phyloP scores from a whole-genome alignment of 2,888 invertebrate species.

The Craniophora ligustri region DNA sequence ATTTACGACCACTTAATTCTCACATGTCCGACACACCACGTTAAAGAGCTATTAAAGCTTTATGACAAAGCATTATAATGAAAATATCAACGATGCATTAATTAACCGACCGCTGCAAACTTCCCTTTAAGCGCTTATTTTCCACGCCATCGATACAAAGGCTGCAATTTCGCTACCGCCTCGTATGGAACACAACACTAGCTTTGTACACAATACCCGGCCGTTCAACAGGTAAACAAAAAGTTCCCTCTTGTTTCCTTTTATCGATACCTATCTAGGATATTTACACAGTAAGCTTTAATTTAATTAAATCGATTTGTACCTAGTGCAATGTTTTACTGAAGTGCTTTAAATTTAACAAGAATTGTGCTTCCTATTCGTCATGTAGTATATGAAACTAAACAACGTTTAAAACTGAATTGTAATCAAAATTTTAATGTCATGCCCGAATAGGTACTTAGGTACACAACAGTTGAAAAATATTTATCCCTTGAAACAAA shows the following conservation, averaged over 20 bases:
- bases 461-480: conserved; percentile 5
- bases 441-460: conserved; percentile 4
- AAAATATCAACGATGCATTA: conserved; percentile 46
- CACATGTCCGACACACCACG: conserved; percentile 26
- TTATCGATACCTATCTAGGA: conserved; percentile 35
- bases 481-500: conserved; percentile 21
- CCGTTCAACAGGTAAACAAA: conserved; percentile 63
- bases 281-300: conserved; percentile 10
- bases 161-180: conserved; percentile 40
- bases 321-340: conserved; percentile 3
- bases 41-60: conserved; percentile 37
- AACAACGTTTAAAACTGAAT: too few species aligned
- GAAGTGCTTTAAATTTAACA: conserved; percentile 12
- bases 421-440: conserved; percentile 25
- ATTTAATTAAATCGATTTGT: conserved; percentile 20
- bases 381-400: conserved; percentile 1
- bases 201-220: conserved; percentile 25
- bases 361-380: too few species aligned
- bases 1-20: conserved; percentile 27
- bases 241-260: conserved; percentile 43
- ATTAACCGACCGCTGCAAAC: conserved; percentile 31
- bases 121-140: conserved; percentile 45
- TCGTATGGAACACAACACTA: conserved; percentile 28
- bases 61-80: conserved; percentile 30
- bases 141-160: conserved; percentile 47